Base-by-base conservation (phyloP, 2,797 vertebrate species). In the Pygocentrus nattereri region DNA sequence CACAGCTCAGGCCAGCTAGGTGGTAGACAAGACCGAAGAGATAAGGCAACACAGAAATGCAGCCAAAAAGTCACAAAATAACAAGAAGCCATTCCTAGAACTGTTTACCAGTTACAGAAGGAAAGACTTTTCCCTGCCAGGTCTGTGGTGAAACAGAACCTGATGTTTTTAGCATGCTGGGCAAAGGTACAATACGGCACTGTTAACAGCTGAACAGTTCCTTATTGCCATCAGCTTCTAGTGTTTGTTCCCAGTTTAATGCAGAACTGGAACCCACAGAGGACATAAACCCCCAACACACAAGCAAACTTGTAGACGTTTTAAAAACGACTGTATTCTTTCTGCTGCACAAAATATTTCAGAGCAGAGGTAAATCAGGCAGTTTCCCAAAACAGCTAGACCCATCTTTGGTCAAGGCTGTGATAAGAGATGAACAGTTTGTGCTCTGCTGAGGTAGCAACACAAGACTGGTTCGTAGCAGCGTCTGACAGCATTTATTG, bases 1-100 rank as follows among this genome's bases (percentile, higher is more conserved):
- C 0, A n/a, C 64, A 59, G 84, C 47, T 5, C 41, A 78, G 74
- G 44, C 38, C 64, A 72, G 69, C 65, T 82, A 58, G 68, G 75
- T 62, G 74, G 62, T 72, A 64, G 49, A 74, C 69, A 68, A 77
- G 68, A 52, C 74, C 85, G 84, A 74, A 84, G 85, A 91, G 91
- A 94, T 93, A 90, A 92, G 84, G 74, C 12, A 19, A 50, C 15
- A 13, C 59, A 78, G 65, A 34, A 68, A 79, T 23, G 50, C 41
- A 23, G 67, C 50, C 25, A 54, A 84, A 84, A 80, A 72, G 75
- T 79, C 69, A 83, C 76, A 88, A 82, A 85, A 83, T 67, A 78
- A 76, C 61, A 38, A 62, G 19, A 54, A 82, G 77, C 78, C 88
- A 89, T 73, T 67, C 74, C 74, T 78, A 74, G 62, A 86, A 81